A percentile compares a stretch with the other conserved stretches of the same genome.
These are phyloP conservation scores for Hyles lineata DNA, from an alignment of 2,888 invertebrate species.

Conservation along the genomic window DNA sequence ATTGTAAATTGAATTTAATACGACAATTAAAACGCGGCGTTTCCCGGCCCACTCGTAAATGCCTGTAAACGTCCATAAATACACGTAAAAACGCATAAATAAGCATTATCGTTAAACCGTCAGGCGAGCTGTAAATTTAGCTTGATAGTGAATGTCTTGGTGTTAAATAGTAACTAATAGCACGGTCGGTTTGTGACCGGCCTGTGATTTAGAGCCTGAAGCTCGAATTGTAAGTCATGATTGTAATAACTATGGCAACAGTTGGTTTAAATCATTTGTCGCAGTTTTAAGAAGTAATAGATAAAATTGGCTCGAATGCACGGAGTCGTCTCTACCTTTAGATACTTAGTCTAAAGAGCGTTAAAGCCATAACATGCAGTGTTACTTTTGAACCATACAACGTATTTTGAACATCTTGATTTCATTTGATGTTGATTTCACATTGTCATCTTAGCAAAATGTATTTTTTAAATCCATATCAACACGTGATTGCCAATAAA, in stretches of 20 bases:
- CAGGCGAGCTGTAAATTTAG: conserved; percentile 73
- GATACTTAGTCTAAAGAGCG: too few species aligned
- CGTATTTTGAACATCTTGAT: too few species aligned
- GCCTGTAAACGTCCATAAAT: conserved; percentile 81
- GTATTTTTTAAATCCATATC: too few species aligned
- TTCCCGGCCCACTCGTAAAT: conserved; percentile 73
- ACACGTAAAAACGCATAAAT: conserved; percentile 67
- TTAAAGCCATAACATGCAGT: too few species aligned
- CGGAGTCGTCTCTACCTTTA: too few species aligned
- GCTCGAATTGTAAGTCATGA: background rate
- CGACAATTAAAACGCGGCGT: conserved; percentile 83
- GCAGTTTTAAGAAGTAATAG: background rate
- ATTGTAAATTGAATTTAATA: conserved; percentile 84
- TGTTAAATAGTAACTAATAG: conserved; percentile 15
- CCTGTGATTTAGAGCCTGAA: background rate
- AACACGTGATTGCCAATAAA: too few species aligned
- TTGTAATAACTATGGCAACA: background rate
- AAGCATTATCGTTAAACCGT: conserved; percentile 85
- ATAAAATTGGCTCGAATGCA: too few species aligned
- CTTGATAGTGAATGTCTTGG: conserved; percentile 16
- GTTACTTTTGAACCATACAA: too few species aligned
- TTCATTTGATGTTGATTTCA: too few species aligned
- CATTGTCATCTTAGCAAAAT: too few species aligned
- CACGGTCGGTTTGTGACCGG: background rate
- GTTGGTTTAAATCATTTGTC: too few species aligned